phyloP scores from a whole-genome alignment of 1,140 invertebrate species.

The Drosophila pruinosa region DNA sequence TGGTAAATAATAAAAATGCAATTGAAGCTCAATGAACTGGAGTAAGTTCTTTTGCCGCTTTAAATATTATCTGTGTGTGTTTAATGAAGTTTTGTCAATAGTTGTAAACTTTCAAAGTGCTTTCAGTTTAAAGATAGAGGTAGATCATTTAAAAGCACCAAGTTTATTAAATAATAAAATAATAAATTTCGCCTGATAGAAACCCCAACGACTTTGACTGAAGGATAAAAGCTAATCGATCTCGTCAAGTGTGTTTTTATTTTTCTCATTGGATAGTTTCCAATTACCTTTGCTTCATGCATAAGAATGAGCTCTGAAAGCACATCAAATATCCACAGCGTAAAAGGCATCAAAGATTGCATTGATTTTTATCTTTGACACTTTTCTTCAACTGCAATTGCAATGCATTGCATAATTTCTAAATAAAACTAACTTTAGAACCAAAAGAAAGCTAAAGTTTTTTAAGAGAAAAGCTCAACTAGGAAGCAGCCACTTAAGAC shows the following conservation, averaged over 20 bases:
- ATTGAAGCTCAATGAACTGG: neutral
- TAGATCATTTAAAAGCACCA: no score
- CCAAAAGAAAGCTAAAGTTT: neutral
- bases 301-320: neutral
- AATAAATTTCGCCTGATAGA: no score
- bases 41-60: neutral
- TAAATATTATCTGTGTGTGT: no score
- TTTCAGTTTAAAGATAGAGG: no score
- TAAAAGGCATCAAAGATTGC: neutral
- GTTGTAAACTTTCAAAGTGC: no score
- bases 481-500: neutral
- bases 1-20: neutral
- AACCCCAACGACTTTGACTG: no score
- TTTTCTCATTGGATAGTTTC: no score
- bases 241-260: no score
- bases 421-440: neutral
- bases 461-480: neutral
- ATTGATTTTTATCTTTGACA: neutral
- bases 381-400: no score
- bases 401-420: neutral
- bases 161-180: no score
- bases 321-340: neutral
- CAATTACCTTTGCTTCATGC: neutral
- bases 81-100: no score
- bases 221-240: no score